These are phyloP conservation scores for Notoglanidium macrostoma DNA, from an alignment of 2,797 vertebrate genomes.

Conservation along the genomic window DNA sequence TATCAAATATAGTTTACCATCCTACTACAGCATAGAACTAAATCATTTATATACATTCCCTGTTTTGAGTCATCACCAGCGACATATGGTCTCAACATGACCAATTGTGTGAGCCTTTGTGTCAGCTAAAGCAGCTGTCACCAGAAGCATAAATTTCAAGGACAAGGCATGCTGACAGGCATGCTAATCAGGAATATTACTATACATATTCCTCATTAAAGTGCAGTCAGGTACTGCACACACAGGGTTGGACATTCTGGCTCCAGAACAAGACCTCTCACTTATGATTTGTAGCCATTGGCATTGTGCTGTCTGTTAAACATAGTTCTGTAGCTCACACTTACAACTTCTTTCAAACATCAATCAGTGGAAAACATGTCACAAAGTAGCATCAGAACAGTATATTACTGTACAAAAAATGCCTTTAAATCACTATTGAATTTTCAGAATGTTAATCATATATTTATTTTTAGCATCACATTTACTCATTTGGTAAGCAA, in stretches of 20 bases:
- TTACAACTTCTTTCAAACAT: not conserved
- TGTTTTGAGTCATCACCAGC: not conserved
- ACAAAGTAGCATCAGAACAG: not conserved
- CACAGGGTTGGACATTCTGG: not conserved
- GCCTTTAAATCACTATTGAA: not conserved
- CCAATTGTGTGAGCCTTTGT: conserved; percentile 48
- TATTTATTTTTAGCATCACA: not conserved
- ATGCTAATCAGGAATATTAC: conserved; percentile 56
- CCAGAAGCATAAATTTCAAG: conserved; percentile 29
- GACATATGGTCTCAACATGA: conserved; percentile 28
- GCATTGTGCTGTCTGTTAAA: conserved; percentile 2
- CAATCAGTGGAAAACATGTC: not conserved
- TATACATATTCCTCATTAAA: conserved; percentile 44
- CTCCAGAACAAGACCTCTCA: not conserved
- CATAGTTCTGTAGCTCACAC: not conserved
- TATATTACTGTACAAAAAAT: not conserved
- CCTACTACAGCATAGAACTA: not conserved
- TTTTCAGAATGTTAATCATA: too few species aligned
- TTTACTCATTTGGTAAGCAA: not conserved
- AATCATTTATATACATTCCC: conserved; percentile 10
- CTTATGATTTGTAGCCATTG: not conserved
- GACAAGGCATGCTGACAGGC: conserved; percentile 53
- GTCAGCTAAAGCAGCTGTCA: conserved; percentile 62
- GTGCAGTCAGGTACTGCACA: conserved; percentile 22
- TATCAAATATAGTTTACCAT: not conserved